A percentile compares a stretch with the other conserved stretches of the same genome.
Evolutionary conservation across 2,888 invertebrate genomes (phyloP).

Genomic region (Rhyacophila evoluta): DNA sequence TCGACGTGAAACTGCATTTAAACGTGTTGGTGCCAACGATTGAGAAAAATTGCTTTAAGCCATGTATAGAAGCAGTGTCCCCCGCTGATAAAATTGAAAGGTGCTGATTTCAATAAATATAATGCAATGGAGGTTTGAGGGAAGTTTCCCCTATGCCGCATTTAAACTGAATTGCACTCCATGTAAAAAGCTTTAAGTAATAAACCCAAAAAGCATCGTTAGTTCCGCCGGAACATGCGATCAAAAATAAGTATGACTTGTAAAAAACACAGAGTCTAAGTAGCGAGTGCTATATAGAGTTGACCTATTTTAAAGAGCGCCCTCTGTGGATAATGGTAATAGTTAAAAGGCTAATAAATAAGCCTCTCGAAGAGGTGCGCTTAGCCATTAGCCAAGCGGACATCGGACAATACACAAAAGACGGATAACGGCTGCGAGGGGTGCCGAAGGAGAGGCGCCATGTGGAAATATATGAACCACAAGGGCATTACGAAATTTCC

Average conservation of each 20-base stretch:
- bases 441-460: background rate
- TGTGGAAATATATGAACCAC: conserved; percentile 17
- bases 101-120: too few relatives aligned
- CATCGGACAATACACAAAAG: conserved; percentile 24
- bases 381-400: conserved; percentile 22
- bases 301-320: conserved; percentile 17
- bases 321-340: conserved; percentile 4
- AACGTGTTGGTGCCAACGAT: too few relatives aligned
- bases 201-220: background rate
- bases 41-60: too few relatives aligned
- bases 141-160: background rate
- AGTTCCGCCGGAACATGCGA: background rate
- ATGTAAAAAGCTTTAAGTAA: background rate
- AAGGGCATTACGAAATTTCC: conserved; percentile 10
- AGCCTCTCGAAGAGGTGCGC: conserved; percentile 19
- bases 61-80: too few relatives aligned
- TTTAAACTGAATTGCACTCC: background rate
- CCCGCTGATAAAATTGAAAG: too few relatives aligned
- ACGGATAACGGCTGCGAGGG: conserved; percentile 10
- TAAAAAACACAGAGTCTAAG: background rate
- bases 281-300: background rate
- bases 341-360: conserved; percentile 19
- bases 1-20: too few relatives aligned
- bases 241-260: background rate
- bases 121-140: too few relatives aligned